Percentiles rank a stretch among this genome's conserved stretches.
Conservation (phyloP, 2,888 invertebrate species). For the Cephus pygmeus region DNA sequence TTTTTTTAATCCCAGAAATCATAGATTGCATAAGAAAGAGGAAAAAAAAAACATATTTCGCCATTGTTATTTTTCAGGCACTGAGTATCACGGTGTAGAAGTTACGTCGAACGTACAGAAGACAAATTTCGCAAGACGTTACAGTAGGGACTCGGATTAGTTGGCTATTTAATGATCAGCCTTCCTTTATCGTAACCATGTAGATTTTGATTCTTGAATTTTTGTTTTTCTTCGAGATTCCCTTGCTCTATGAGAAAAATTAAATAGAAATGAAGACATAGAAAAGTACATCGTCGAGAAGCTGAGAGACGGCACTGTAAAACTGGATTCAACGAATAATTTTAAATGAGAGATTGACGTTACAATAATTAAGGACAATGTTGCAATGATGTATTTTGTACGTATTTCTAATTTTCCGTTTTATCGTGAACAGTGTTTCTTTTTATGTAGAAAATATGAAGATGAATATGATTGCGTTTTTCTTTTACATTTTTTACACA, state of each 20-base stretch:
- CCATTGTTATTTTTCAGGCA: slow-evolving; percentile 45
- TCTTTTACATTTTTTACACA: not conserved
- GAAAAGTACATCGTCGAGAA: not conserved
- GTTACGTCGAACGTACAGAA: slow-evolving; percentile 36
- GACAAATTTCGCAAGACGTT: slow-evolving; percentile 36
- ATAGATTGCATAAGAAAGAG: not conserved
- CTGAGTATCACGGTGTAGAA: slow-evolving; percentile 36
- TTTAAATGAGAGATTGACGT: not conserved
- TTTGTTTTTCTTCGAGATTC: not conserved
- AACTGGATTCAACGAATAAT: not conserved
- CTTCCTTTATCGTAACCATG: not conserved
- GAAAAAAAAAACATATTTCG: slow-evolving; percentile 38
- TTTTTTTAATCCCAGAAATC: not conserved
- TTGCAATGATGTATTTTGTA: not conserved
- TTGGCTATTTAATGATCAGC: not conserved
- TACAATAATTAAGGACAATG: not conserved
- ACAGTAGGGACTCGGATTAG: not conserved
- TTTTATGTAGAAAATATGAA: not conserved
- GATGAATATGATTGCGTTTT: not conserved
- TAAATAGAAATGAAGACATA: not conserved
- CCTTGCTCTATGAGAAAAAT: not conserved
- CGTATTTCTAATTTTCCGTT: not conserved
- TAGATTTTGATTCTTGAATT: not conserved
- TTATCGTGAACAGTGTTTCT: not conserved
- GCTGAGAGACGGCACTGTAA: not conserved